These are phyloP conservation scores for Shinisaurus crocodilurus DNA, from an alignment of 2,113 vertebrate species.

Conservation along the genomic window DNA sequence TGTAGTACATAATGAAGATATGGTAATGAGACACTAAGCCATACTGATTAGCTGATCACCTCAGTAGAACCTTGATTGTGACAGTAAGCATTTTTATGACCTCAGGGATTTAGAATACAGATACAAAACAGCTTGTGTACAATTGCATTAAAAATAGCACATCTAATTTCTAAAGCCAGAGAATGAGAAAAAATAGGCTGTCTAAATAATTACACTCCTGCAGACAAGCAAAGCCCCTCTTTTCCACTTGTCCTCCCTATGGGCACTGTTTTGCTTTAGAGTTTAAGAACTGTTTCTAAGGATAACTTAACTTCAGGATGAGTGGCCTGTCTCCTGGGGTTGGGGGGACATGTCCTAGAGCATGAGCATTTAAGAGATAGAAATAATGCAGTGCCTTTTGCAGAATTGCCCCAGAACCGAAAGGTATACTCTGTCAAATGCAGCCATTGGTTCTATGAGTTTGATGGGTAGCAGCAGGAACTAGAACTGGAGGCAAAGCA, in stretches of 20 bases:
- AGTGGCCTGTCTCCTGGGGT: background rate
- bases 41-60: conserved; percentile 34
- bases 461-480: background rate
- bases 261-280: background rate
- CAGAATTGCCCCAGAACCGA: background rate
- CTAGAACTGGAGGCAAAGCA: background rate
- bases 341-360: background rate
- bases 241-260: background rate
- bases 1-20: conserved; percentile 43
- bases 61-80: conserved; percentile 12
- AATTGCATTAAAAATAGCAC: conserved; percentile 29
- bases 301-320: background rate
- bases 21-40: conserved; percentile 57
- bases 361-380: background rate
- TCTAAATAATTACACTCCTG: background rate
- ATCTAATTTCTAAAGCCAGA: accelerated
- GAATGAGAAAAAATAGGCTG: background rate
- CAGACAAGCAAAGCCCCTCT: background rate
- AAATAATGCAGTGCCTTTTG: background rate
- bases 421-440: background rate
- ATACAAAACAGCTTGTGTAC: background rate
- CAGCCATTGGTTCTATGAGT: background rate
- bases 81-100: background rate
- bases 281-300: background rate
- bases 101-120: background rate